A percentile compares a stretch with the other conserved stretches of the same genome.
Conservation (phyloP, 1,140 invertebrate species). For the Physella acuta region DNA sequence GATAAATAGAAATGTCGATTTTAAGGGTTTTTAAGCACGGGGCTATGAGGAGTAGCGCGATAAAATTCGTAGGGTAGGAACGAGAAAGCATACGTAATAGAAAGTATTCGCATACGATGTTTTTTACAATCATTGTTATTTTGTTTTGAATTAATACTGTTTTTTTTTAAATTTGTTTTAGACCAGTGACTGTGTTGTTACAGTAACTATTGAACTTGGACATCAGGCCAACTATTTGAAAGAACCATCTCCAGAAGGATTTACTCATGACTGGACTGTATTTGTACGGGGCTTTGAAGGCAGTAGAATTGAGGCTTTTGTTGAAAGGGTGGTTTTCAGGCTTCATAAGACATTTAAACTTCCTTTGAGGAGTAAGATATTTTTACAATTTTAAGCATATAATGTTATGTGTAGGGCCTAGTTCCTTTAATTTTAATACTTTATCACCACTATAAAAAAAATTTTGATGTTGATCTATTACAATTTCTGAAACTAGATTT, state of each 20-base stretch:
- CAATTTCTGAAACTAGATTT: too few relatives aligned
- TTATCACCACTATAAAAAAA: too few relatives aligned
- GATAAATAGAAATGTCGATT: too few relatives aligned
- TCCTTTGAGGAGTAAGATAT: conserved; percentile 70
- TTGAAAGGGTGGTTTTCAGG: conserved; percentile 92
- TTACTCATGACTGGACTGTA: conserved; percentile 97
- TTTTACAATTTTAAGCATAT: background rate
- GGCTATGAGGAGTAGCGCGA: too few relatives aligned
- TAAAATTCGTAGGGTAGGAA: too few relatives aligned
- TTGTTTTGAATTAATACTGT: background rate
- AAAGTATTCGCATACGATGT: too few relatives aligned
- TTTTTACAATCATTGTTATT: too few relatives aligned
- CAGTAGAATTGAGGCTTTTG: conserved; percentile 79
- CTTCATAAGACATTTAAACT: conserved; percentile 90
- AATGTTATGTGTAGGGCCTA: too few relatives aligned
- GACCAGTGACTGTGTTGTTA: conserved; percentile 26
- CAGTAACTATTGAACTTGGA: conserved; percentile 87
- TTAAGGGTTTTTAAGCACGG: too few relatives aligned
- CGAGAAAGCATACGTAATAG: too few relatives aligned
- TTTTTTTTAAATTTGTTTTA: conserved; percentile 6
- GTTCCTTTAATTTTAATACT: background rate
- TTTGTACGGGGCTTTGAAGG: conserved; percentile 86
- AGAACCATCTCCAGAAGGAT: conserved; percentile 80
- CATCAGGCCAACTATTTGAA: conserved; percentile 79
- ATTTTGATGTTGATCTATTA: too few relatives aligned